These are phyloP conservation scores for Sternarchorhynchus goeldii DNA, from an alignment of 2,797 vertebrate genomes.

Conservation along the genomic window DNA sequence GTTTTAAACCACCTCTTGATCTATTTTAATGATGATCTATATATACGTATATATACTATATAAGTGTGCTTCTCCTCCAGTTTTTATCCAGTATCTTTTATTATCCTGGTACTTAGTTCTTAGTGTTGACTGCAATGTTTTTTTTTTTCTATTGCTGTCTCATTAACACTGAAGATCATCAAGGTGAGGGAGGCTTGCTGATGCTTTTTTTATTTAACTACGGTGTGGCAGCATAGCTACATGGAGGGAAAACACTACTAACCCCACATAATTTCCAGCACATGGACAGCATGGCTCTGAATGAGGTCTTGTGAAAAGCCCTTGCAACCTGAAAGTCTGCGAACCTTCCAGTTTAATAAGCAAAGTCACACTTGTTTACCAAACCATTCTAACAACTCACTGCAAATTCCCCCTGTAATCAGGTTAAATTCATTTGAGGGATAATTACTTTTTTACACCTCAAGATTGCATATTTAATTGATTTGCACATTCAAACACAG, in stretches of 20 bases:
- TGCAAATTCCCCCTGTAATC: background rate
- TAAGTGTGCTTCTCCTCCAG: background rate
- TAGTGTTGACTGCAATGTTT: no score
- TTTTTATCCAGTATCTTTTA: background rate
- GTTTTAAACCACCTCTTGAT: slow-evolving; percentile 8
- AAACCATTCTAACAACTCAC: background rate
- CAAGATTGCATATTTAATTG: background rate
- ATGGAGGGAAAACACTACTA: background rate
- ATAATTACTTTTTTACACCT: slow-evolving; percentile 21
- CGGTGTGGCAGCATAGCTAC: background rate
- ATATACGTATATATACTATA: background rate
- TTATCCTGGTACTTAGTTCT: no score
- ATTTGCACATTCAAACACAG: background rate
- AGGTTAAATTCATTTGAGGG: background rate
- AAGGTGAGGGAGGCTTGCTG: background rate
- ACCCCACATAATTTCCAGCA: background rate
- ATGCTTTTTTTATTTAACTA: background rate
- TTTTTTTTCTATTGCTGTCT: background rate
- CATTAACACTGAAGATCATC: background rate
- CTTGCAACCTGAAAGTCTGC: background rate
- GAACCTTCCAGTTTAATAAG: slow-evolving; percentile 2
- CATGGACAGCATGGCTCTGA: background rate
- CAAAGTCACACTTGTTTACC: slow-evolving; percentile 3
- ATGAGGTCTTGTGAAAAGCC: background rate
- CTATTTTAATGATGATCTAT: slow-evolving; percentile 7